Evolutionary conservation across 2,113 vertebrate genomes (phyloP).

Genomic region (Nanorana parkeri): DNA sequence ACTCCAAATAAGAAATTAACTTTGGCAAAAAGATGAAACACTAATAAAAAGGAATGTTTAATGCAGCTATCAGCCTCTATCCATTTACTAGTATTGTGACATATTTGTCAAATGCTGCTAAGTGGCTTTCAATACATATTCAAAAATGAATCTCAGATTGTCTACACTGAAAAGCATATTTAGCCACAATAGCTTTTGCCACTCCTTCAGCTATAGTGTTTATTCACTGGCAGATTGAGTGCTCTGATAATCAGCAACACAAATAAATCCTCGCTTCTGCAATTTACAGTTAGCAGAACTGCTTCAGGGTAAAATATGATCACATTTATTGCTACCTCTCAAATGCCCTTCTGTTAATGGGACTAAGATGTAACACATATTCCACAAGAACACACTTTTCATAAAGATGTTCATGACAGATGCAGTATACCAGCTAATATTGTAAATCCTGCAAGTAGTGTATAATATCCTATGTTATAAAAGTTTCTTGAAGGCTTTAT

Average conservation of each 20-base stretch:
- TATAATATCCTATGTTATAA: background rate
- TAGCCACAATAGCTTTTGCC: conserved; percentile 35
- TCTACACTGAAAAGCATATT: conserved; percentile 37
- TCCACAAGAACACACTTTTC: conserved; percentile 1
- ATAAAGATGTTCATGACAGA: conserved; percentile 14
- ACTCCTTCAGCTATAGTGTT: conserved; percentile 33
- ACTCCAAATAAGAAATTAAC: conserved; percentile 45
- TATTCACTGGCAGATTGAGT: conserved; percentile 28
- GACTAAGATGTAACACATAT: conserved; percentile 29
- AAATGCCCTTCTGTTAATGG: conserved; percentile 37
- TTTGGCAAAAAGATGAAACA: conserved; percentile 35
- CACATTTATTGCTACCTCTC: conserved; percentile 28
- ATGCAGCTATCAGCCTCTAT: conserved; percentile 35
- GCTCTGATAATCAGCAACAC: conserved; percentile 22
- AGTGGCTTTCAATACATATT: conserved; percentile 51
- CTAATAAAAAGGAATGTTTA: conserved; percentile 46
- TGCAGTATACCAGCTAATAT: background rate
- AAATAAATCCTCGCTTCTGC: conserved; percentile 33
- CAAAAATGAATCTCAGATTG: conserved; percentile 34
- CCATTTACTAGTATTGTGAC: conserved; percentile 44
- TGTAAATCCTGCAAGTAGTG: conserved; percentile 1
- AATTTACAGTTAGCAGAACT: conserved; percentile 14
- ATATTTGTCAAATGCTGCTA: conserved; percentile 43
- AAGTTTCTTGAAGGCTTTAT: no score
- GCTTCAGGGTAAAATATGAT: conserved; percentile 36